Conservation (phyloP, 2,113 vertebrate genomes). For the Mugil cephalus region DNA sequence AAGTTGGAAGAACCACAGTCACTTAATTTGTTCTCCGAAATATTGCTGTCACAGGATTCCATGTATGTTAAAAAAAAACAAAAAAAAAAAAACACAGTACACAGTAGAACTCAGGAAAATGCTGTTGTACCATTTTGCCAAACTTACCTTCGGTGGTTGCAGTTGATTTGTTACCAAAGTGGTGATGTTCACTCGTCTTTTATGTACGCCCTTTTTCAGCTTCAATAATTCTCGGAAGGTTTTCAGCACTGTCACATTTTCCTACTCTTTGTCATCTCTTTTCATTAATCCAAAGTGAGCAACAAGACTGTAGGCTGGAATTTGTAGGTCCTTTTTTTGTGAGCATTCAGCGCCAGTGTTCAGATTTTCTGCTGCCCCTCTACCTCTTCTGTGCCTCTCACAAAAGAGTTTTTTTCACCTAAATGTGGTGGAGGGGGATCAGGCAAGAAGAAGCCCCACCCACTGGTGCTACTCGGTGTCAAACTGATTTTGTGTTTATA, state of each 20-base stretch:
- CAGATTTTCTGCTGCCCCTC: not conserved
- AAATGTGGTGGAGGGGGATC: constrained; percentile 43
- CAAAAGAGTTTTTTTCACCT: constrained; percentile 35
- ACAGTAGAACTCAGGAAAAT: too few relatives aligned
- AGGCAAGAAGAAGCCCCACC: constrained; percentile 52
- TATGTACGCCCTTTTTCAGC: constrained; percentile 40
- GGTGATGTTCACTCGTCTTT: constrained; percentile 47
- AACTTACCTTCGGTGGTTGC: constrained; percentile 64
- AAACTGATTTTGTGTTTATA: constrained; percentile 37
- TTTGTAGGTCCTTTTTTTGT: constrained; percentile 7
- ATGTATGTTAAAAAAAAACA: too few relatives aligned
- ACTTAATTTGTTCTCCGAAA: too few relatives aligned
- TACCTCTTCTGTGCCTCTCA: constrained; percentile 18
- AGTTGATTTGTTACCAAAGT: constrained; percentile 28
- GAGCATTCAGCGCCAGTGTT: constrained; percentile 4
- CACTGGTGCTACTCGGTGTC: constrained; percentile 16
- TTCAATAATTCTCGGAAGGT: constrained; percentile 47
- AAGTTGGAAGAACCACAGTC: too few relatives aligned
- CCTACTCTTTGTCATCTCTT: constrained; percentile 55
- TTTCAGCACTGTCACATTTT: constrained; percentile 68
- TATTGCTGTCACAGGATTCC: too few relatives aligned
- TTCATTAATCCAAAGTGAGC: not conserved
- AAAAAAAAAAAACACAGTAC: too few relatives aligned
- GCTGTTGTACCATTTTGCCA: not conserved
- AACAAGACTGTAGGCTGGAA: not conserved